Base-by-base conservation (phyloP, 2,888 invertebrate species). In the Piscicola geometra region DNA sequence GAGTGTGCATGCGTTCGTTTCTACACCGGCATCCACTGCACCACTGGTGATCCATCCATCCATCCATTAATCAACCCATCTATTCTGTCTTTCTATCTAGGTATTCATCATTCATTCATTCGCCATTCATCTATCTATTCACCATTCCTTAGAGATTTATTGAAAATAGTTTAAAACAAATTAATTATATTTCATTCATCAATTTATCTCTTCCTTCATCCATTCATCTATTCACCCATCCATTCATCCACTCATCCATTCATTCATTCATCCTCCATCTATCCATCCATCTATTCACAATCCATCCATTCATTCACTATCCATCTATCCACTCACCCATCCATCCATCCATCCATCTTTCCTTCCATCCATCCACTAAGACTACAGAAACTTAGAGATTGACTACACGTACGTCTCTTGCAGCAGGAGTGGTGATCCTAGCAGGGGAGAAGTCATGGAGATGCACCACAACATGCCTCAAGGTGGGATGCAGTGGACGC, bases 351-450 rank as follows among this genome's bases (percentile, higher is more conserved):
- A n/a, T 15, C 41, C 64, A n/a, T 21, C 5, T 12, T 18, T 9
- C 3, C 35, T n/a, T 15, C 41, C 64, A n/a, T 21, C 5, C 30
- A 28, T 9, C 3, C 35, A 28, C 32, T 9, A 5, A 71, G 71
- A 71, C 30, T 71, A 25, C 33, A 41, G 25, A 32, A n/a, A 28
- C 28, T 56, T 71, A 21, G 30, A 52, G 30, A 52, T 30, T n/a
- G 5, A 41, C 15, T 52, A 30, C 30, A 41, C 35, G 25, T 71
- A 71, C 33, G 25, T 71, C n/a, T 1, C 50, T 28, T 71, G 71
- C 32, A 25, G 50, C 28, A n/a, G 71, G 21, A 71, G 71, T 52
- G 71, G 71, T 18, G 52, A 71, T 32, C 71, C 52, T 21, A 28
- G 25, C 15, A n/a, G 21, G 18, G 52, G 71, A 12, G 71, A 71